Evolutionary conservation across 2,113 vertebrate genomes (phyloP).

Genomic region (Procapra przewalskii): DNA sequence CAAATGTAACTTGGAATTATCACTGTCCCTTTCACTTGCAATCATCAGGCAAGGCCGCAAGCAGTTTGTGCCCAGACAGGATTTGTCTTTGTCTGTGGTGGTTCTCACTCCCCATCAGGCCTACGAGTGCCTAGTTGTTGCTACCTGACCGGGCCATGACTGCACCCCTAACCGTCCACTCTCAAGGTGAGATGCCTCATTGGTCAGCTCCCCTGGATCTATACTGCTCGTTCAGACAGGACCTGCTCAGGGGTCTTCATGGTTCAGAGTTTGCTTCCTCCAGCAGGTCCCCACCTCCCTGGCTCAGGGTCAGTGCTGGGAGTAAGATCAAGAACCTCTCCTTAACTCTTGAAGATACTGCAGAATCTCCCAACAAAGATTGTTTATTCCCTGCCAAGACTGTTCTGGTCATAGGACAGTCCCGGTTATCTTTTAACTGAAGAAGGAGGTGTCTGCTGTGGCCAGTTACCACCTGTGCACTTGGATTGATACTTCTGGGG

Average conservation of each 20-base stretch:
- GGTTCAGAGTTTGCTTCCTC: not conserved
- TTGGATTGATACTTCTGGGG: not conserved
- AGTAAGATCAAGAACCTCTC: not conserved
- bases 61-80: not conserved
- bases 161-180: not conserved
- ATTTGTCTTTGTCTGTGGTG: not conserved
- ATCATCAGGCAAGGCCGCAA: accelerated
- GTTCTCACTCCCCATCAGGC: not conserved
- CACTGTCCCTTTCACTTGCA: not conserved
- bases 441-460: not conserved
- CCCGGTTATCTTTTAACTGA: not conserved
- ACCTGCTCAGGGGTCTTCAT: not conserved
- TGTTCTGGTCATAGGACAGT: not conserved
- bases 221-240: not conserved
- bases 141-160: not conserved
- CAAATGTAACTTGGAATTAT: not conserved
- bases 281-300: not conserved
- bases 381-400: not conserved
- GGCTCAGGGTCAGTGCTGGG: not conserved
- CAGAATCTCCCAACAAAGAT: not conserved
- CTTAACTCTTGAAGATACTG: not conserved
- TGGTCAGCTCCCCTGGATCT: not conserved
- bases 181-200: not conserved
- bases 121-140: not conserved
- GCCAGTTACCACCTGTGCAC: not conserved